Evolutionary conservation across 1,140 invertebrate genomes (phyloP).

Genomic region (Drosophila tani): DNA sequence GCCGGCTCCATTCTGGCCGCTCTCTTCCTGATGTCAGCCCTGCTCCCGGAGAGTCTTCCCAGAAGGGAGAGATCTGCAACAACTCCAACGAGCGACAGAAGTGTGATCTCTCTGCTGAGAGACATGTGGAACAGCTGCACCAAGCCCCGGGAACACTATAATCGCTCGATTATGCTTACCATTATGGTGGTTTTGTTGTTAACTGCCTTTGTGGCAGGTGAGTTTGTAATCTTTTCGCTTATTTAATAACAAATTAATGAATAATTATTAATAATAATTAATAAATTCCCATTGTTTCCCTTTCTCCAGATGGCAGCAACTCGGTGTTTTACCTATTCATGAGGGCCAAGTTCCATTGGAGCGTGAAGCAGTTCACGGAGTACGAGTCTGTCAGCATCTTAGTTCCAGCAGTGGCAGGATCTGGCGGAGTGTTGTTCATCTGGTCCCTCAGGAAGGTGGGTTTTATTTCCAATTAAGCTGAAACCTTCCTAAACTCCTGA

Average conservation of each 20-base stretch:
- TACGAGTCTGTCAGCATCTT: slow-evolving; percentile 85
- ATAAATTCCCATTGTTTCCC: background rate
- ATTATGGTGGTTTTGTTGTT: slow-evolving; percentile 86
- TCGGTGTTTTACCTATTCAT: slow-evolving; percentile 88
- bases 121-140: slow-evolving; percentile 87
- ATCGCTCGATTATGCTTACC: slow-evolving; percentile 87
- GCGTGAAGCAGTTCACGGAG: slow-evolving; percentile 87
- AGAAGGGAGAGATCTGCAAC: background rate
- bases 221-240: background rate
- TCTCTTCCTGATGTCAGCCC: slow-evolving; percentile 39
- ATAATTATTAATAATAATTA: background rate
- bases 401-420: slow-evolving; percentile 82
- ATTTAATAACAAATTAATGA: background rate
- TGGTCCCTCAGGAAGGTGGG: slow-evolving; percentile 85
- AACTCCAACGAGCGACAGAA: slow-evolving; percentile 47
- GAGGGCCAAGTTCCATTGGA: slow-evolving; percentile 89
- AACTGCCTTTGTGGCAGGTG: slow-evolving; percentile 85
- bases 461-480: background rate
- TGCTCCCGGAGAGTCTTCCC: slow-evolving; percentile 73
- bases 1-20: slow-evolving; percentile 54
- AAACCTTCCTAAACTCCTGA: accelerated
- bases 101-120: slow-evolving; percentile 83
- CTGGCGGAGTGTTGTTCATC: slow-evolving; percentile 85
- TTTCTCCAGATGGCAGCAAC: slow-evolving; percentile 74
- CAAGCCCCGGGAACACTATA: slow-evolving; percentile 86